phyloP scores from a whole-genome alignment of 2,797 vertebrate species.

The Anisognathus igniventris region DNA sequence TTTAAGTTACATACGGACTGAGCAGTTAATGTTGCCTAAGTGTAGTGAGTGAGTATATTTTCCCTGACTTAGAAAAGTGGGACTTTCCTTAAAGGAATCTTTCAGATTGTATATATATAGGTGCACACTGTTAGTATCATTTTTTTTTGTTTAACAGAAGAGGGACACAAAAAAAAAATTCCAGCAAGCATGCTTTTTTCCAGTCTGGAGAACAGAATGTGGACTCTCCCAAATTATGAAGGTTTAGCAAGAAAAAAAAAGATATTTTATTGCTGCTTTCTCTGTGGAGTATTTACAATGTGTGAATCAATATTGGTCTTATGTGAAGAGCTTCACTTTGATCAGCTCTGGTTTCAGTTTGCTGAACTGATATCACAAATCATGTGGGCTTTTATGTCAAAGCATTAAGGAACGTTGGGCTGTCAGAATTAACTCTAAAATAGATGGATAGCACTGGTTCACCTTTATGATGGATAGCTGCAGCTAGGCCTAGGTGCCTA shows the following conservation, averaged over 20 bases:
- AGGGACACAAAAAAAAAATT: background rate
- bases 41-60: constrained; percentile 84
- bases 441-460: background rate
- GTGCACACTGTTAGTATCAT: background rate
- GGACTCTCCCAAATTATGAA: background rate
- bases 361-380: background rate
- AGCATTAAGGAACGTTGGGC: background rate
- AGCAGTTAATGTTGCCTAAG: constrained; percentile 82
- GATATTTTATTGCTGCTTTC: background rate
- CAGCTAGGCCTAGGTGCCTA: background rate
- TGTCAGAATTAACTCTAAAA: background rate
- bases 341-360: background rate
- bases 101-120: background rate
- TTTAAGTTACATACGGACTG: constrained; percentile 90
- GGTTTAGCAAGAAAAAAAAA: background rate
- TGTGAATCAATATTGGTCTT: background rate
- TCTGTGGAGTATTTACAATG: background rate
- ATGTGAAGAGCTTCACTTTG: background rate
- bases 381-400: background rate
- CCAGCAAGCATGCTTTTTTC: background rate
- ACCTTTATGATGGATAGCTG: background rate
- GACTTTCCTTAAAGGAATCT: background rate
- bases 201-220: background rate
- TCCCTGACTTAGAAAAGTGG: background rate
- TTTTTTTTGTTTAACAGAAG: background rate